These are phyloP conservation scores for Polietes domitor DNA, from an alignment of 2,888 invertebrate species.

Conservation along the genomic window DNA sequence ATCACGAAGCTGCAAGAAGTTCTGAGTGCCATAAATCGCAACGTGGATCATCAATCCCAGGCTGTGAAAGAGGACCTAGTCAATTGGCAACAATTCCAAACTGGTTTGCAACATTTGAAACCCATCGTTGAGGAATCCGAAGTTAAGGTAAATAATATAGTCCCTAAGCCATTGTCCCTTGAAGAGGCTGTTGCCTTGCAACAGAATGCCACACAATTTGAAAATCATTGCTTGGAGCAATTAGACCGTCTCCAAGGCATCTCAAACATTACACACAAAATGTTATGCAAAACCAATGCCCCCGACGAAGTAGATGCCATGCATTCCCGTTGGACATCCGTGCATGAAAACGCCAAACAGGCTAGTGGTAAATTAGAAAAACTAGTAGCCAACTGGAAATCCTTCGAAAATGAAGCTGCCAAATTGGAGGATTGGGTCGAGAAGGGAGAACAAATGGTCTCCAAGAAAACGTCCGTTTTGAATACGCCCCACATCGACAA, in stretches of 20 bases:
- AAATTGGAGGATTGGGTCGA: slow-evolving; percentile 90
- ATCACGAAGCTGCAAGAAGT: slow-evolving; percentile 88
- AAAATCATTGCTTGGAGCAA: slow-evolving; percentile 89
- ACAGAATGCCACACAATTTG: slow-evolving; percentile 86
- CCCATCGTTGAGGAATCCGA: slow-evolving; percentile 95
- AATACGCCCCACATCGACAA: slow-evolving; percentile 88
- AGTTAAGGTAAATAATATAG: slow-evolving; percentile 84
- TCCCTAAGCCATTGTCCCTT: slow-evolving; percentile 88
- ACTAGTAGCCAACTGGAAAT: slow-evolving; percentile 90
- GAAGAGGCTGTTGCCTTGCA: slow-evolving; percentile 91
- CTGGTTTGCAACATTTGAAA: slow-evolving; percentile 88
- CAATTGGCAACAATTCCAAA: slow-evolving; percentile 93
- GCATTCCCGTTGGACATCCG: slow-evolving; percentile 91
- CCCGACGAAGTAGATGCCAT: slow-evolving; percentile 93
- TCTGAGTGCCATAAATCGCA: slow-evolving; percentile 88
- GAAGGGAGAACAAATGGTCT: slow-evolving; percentile 84
- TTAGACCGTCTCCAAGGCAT: slow-evolving; percentile 88
- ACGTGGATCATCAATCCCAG: slow-evolving; percentile 88
- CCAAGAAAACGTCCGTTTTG: slow-evolving; percentile 83
- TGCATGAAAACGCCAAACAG: slow-evolving; percentile 90
- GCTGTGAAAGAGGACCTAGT: slow-evolving; percentile 89
- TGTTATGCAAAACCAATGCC: slow-evolving; percentile 88
- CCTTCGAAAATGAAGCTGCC: slow-evolving; percentile 89
- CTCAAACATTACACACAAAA: slow-evolving; percentile 87
- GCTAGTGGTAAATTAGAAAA: slow-evolving; percentile 90